Conservation (phyloP, 2,797 vertebrate genomes). For the Euphonia xanthogaster region DNA sequence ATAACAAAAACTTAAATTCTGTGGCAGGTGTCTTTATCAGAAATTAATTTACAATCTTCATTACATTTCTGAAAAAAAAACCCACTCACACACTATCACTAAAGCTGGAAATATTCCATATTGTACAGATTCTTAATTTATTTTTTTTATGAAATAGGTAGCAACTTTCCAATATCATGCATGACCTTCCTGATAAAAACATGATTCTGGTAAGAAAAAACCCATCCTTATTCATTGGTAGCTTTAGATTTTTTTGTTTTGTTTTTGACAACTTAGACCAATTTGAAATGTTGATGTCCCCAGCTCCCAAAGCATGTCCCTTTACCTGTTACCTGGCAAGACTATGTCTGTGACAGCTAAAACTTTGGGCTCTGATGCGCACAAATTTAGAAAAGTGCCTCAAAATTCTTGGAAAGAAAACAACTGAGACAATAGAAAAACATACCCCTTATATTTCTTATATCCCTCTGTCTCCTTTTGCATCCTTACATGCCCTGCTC, state of each 20-base stretch:
- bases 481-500: background rate
- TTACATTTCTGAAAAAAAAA: background rate
- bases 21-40: background rate
- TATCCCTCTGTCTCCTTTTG: background rate
- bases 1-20: background rate
- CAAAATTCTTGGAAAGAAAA: background rate
- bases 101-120: background rate
- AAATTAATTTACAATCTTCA: background rate
- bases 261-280: background rate
- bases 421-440: background rate
- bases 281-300: background rate
- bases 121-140: background rate
- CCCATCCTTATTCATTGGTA: background rate
- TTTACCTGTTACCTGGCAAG: background rate
- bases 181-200: background rate
- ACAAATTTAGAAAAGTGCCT: background rate
- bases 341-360: background rate
- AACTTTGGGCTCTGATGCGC: background rate
- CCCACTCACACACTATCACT: background rate
- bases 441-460: background rate
- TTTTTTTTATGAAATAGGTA: background rate
- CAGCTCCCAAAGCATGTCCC: background rate
- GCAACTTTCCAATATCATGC: background rate
- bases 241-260: background rate
- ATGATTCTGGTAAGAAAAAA: fast-evolving